phyloP scores from a whole-genome alignment of 2,797 vertebrate genomes.

The Bradypodion ventrale region DNA sequence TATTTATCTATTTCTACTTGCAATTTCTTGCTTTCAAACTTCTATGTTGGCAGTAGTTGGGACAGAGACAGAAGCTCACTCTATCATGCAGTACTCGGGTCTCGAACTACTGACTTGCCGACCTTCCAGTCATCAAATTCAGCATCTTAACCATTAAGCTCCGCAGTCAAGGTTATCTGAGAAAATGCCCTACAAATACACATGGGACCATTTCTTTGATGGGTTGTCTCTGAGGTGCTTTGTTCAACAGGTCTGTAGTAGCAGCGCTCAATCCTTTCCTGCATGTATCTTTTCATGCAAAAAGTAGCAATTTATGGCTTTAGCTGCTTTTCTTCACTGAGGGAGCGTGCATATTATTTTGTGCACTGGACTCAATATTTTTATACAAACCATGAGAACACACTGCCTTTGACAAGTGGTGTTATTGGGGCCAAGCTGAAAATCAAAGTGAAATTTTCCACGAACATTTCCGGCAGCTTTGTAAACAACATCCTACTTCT shows the following conservation, averaged over 20 bases:
- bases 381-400: neutral
- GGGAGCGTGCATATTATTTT: neutral
- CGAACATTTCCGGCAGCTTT: neutral
- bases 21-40: too few species aligned
- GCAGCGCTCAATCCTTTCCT: neutral
- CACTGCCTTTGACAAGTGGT: neutral
- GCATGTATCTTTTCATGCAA: neutral
- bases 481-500: neutral
- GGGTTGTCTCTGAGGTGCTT: neutral
- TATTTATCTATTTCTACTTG: too few species aligned
- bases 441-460: neutral
- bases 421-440: neutral
- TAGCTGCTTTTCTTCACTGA: too few species aligned
- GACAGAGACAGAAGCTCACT: too few species aligned
- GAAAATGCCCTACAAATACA: neutral
- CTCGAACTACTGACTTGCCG: too few species aligned
- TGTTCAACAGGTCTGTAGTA: neutral
- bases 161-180: too few species aligned
- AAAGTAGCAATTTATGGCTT: neutral
- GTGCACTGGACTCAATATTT: neutral
- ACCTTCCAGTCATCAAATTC: too few species aligned
- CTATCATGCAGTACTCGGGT: too few species aligned
- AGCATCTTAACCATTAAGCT: too few species aligned
- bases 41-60: too few species aligned
- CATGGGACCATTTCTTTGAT: neutral